Conservation (phyloP, 2,888 invertebrate genomes). For the Clusia tigrina region DNA sequence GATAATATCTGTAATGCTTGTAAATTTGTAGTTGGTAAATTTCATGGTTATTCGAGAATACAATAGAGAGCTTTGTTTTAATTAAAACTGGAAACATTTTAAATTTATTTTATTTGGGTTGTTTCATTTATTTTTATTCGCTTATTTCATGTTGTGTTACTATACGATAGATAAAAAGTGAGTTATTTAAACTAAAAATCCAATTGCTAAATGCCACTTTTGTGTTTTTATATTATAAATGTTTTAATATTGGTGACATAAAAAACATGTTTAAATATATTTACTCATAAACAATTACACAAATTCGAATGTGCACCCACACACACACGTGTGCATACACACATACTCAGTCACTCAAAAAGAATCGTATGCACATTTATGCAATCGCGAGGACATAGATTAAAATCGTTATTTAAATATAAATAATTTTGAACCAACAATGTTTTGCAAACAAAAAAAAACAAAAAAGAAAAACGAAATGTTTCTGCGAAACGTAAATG, state of each 20-base stretch:
- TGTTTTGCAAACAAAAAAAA: neutral
- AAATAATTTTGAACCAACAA: neutral
- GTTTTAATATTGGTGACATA: neutral
- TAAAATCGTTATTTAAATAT: constrained; percentile 1
- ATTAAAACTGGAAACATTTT: no score
- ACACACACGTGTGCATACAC: neutral
- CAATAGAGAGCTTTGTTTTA: no score
- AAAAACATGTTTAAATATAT: constrained; percentile 7
- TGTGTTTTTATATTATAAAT: neutral
- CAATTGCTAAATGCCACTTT: neutral
- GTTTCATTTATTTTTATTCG: neutral
- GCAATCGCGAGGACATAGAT: neutral
- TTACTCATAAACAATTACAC: no score
- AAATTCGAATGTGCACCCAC: no score
- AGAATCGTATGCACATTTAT: neutral
- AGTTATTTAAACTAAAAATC: neutral
- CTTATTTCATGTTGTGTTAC: no score
- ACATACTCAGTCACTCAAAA: neutral
- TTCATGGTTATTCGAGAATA: no score
- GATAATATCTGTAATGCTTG: no score
- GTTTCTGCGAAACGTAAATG: neutral
- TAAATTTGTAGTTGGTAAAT: no score
- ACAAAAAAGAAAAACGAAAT: neutral
- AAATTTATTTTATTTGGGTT: constrained; percentile 1
- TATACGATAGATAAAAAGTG: no score